Base-by-base conservation (phyloP, 2,113 vertebrate genomes). In the Varanus komodoensis region DNA sequence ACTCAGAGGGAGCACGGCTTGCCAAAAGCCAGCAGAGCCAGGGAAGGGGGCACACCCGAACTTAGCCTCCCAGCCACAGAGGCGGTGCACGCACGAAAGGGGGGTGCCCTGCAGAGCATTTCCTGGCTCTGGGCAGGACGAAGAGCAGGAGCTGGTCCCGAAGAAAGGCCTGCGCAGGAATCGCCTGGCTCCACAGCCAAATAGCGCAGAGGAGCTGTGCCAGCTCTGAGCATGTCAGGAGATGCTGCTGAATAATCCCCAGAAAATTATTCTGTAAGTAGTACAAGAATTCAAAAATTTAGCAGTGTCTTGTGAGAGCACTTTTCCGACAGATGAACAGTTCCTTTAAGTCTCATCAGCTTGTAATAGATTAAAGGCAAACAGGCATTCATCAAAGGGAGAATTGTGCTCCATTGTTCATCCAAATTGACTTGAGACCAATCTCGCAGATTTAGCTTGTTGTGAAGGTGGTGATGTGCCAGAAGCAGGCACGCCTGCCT, bases 291-390 rank as follows among this genome's bases (percentile, higher is more conserved):
- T 89, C 89, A 93, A 74, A 87, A 38, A 80, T 81, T 5, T 64
- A 86, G 87, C 89, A 12, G 57, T 61, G 84, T 69, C 91, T 83
- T 89, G 67, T 67, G 91, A 92, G 80, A 5, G 0, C 87, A 0
- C 89, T 87, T 89, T 9, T 81, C 90, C 38, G 0, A 44, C 94
- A 94, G 95, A 89, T 67, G 91, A 96, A 89, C 23, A 8, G 89
- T 95, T 92, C 96, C 95, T 95, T 82, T 34, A 93, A 95, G 92
- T 87, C 93, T 94, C 95, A 87, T 93, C 78, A 4, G 93, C 94
- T 92, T 94, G 94, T 95, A 95, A 96, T 95, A 94, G 96, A 96
- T 96, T 95, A 95, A 96, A 96, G 95, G 93, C 92, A 93, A 96
- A 94, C 87, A 89, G 92, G 94, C 94, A 83, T 90, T 96, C 94